Evolutionary conservation across 2,888 invertebrate genomes (phyloP).

Genomic region (Apotomis capreana): DNA sequence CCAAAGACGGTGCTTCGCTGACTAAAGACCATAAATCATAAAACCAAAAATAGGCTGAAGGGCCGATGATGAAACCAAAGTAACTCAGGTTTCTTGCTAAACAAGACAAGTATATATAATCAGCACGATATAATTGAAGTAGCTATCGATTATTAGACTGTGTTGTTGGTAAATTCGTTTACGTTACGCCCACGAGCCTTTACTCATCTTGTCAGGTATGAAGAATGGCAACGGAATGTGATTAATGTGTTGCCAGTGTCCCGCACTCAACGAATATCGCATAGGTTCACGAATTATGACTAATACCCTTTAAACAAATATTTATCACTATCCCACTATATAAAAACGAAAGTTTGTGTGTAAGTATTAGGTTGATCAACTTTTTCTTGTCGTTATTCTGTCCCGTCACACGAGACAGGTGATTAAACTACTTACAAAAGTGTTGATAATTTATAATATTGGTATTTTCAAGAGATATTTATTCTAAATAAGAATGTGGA

Average conservation of each 20-base stretch:
- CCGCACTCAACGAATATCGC: slow-evolving; percentile 48
- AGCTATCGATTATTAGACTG: slow-evolving; percentile 46
- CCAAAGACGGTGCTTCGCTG: too few relatives aligned
- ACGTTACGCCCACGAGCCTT: slow-evolving; percentile 58
- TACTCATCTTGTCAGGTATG: slow-evolving; percentile 58
- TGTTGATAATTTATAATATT: too few relatives aligned
- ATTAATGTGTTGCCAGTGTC: slow-evolving; percentile 53
- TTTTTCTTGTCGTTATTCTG: too few relatives aligned
- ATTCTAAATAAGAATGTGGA: too few relatives aligned
- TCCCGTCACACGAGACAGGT: too few relatives aligned
- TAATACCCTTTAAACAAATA: slow-evolving; percentile 28
- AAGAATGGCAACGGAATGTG: slow-evolving; percentile 59
- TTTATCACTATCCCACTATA: neutral
- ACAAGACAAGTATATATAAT: neutral
- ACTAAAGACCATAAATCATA: too few relatives aligned
- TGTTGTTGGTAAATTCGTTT: slow-evolving; percentile 64
- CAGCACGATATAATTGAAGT: slow-evolving; percentile 5
- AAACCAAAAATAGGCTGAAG: too few relatives aligned
- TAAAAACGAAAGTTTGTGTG: too few relatives aligned
- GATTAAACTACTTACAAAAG: too few relatives aligned
- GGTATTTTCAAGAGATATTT: too few relatives aligned
- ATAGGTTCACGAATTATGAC: slow-evolving; percentile 43
- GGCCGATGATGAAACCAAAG: too few relatives aligned
- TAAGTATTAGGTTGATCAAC: too few relatives aligned
- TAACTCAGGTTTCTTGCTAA: neutral